Base-by-base conservation (phyloP, 2,888 invertebrate genomes). In the Spialia ferax region DNA sequence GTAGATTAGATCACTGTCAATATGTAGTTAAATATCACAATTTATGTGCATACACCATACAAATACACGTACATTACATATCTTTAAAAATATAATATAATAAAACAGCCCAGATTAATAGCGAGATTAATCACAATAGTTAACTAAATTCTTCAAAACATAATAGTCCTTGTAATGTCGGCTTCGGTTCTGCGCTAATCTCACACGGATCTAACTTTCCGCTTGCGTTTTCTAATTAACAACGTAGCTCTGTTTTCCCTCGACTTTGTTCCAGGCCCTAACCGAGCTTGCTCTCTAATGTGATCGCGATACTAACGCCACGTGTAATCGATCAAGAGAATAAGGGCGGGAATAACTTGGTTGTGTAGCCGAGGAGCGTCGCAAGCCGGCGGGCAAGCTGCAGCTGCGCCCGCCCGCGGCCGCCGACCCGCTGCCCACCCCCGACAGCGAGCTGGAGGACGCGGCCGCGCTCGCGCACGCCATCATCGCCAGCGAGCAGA, bases 211-310 rank as follows among this genome's bases (percentile, higher is more conserved):
- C 88, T 92, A 92, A 91, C 88, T 83, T 83, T 89, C 86, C 84
- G 91, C 92, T 88, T 89, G 92, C 90, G 87, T 87, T 90, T 91
- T 88, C 86, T 77, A 82, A 79, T 87, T 92, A 94, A 94, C 93
- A 84, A 81, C 79, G 91, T 88, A 88, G 92, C 86, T 87, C 77
- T 85, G 89, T 92, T 92, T 91, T 93, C 93, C 91, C 90, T 91
- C 89, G 85, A 93, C 88, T 93, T 92, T 94, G 94, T 94, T 94
- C 89, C 94, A 94, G 94, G 93, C 93, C 89, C 92, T 94, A 94
- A 94, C 93, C 93, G 93, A 91, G 94, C 93, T 94, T 94, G 94
- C 91, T 90, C 94, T 89, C 85, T 94, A 91, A 93, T 94, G 94
- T 94, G 94, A 94, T 84, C 88, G 91, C 93, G 82, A 88, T 92